Evolutionary conservation across 2,113 vertebrate species (phyloP).

Genomic region (Sprattus sprattus): DNA sequence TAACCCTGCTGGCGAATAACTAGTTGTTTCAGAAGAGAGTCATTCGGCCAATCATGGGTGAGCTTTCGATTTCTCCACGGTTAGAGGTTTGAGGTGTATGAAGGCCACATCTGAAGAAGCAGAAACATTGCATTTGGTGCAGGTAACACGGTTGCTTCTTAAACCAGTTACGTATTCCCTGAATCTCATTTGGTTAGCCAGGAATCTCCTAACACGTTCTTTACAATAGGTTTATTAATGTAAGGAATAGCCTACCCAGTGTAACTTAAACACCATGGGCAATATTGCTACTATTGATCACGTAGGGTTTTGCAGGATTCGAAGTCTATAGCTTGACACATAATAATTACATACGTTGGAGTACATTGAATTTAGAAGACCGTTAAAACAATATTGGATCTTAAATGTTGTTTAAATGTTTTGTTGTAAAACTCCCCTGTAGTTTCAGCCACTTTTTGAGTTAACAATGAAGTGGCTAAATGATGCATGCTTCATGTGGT

Average conservation of each 20-base stretch:
- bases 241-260: neutral
- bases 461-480: neutral
- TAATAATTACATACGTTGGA: neutral
- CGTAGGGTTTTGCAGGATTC: neutral
- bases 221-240: neutral
- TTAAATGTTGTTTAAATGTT: neutral
- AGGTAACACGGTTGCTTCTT: neutral
- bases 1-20: neutral
- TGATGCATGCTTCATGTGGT: neutral
- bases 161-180: neutral
- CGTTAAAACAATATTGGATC: neutral
- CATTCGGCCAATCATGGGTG: constrained; percentile 11
- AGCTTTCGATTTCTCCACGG: neutral
- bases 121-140: neutral
- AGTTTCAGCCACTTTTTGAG: neutral
- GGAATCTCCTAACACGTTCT: neutral
- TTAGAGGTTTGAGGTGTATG: neutral
- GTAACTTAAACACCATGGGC: neutral
- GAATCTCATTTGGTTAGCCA: neutral
- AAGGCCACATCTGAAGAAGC: neutral
- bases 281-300: neutral
- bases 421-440: neutral
- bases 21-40: neutral
- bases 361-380: neutral
- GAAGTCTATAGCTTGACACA: neutral